Evolutionary conservation across 2,113 vertebrate species (phyloP).

Genomic region (Misgurnus anguillicaudatus): DNA sequence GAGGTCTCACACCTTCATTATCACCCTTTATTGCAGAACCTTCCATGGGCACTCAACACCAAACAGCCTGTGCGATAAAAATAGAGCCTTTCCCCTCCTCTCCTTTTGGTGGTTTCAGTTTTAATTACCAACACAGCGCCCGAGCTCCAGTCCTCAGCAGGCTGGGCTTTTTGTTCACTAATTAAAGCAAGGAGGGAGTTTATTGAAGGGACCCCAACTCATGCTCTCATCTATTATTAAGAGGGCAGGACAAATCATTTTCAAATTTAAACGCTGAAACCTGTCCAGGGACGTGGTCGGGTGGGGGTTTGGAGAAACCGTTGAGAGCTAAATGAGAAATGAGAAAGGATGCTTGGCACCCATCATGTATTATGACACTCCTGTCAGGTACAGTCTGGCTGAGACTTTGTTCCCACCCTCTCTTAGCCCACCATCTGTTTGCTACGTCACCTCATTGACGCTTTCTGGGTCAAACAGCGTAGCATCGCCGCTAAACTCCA

Average conservation of each 20-base stretch:
- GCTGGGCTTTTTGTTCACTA: slow-evolving; percentile 85
- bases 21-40: slow-evolving; percentile 95
- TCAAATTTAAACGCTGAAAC: slow-evolving; percentile 88
- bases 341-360: not conserved
- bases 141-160: slow-evolving; percentile 85
- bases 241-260: slow-evolving; percentile 91
- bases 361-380: slow-evolving; percentile 30
- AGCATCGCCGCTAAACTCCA: slow-evolving; percentile 42
- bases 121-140: slow-evolving; percentile 92
- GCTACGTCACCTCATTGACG: slow-evolving; percentile 19
- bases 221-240: slow-evolving; percentile 92
- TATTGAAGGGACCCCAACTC: slow-evolving; percentile 85
- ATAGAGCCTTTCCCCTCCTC: slow-evolving; percentile 82
- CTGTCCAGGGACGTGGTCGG: slow-evolving; percentile 76
- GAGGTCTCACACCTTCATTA: slow-evolving; percentile 97
- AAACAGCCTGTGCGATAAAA: slow-evolving; percentile 93
- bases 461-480: slow-evolving; percentile 45
- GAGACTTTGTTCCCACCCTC: slow-evolving; percentile 14
- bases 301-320: slow-evolving; percentile 59
- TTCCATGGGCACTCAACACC: slow-evolving; percentile 84
- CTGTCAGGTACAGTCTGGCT: slow-evolving; percentile 29
- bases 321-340: slow-evolving; percentile 49
- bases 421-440: slow-evolving; percentile 41
- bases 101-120: slow-evolving; percentile 87
- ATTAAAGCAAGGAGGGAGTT: slow-evolving; percentile 92